Evolutionary conservation across 2,888 invertebrate species (phyloP).

Genomic region (Drosophila macrothrix): DNA sequence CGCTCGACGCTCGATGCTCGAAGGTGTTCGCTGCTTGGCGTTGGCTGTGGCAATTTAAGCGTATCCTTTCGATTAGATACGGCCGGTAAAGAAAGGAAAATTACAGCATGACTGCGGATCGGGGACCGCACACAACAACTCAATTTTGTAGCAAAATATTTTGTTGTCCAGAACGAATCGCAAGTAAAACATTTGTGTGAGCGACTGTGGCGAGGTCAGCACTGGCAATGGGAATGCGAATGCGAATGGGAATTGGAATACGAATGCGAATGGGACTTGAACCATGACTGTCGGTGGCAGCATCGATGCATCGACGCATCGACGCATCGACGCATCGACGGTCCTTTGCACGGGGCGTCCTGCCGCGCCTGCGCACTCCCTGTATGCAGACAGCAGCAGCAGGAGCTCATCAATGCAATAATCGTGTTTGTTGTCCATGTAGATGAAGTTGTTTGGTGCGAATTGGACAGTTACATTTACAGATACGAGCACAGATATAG

Average conservation of each 20-base stretch:
- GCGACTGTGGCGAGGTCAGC: constrained; percentile 34
- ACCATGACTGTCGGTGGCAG: constrained; percentile 40
- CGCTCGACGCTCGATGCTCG: constrained; percentile 34
- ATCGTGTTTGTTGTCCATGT: constrained; percentile 68
- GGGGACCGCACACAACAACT: constrained; percentile 71
- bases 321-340: constrained; percentile 31
- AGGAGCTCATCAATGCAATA: constrained; percentile 83
- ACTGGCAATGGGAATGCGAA: constrained; percentile 6
- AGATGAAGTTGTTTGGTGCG: constrained; percentile 72
- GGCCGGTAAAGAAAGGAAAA: constrained; percentile 66
- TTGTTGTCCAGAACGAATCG: constrained; percentile 82
- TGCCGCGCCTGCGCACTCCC: constrained; percentile 76
- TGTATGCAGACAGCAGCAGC: constrained; percentile 82
- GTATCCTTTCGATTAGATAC: constrained; percentile 78
- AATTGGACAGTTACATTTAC: constrained; percentile 42
- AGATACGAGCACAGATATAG: constrained; percentile 14
- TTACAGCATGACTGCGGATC: constrained; percentile 62
- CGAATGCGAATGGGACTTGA: constrained; percentile 1
- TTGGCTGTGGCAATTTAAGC: constrained; percentile 71
- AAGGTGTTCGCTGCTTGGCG: constrained; percentile 56
- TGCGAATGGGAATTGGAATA: constrained; percentile 7
- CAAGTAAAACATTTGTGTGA: constrained; percentile 66
- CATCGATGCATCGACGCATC: constrained; percentile 30
- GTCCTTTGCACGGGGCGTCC: constrained; percentile 57
- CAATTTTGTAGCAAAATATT: constrained; percentile 82